Percentiles rank a stretch among this genome's conserved stretches.
phyloP scores from a whole-genome alignment of 2,113 vertebrate genomes.

The Dasyprocta punctata region DNA sequence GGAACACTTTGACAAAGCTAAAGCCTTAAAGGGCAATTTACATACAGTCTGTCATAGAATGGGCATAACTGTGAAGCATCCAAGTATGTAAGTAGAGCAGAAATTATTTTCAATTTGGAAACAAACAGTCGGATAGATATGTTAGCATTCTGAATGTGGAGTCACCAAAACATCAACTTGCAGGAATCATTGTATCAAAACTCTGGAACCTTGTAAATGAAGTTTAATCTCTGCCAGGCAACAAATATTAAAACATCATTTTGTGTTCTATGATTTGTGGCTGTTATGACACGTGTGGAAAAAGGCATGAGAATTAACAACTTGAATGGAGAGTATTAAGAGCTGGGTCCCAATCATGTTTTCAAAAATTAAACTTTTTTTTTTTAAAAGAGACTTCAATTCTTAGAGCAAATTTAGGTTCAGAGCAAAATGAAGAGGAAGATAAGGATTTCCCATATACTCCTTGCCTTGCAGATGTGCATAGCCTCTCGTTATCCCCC shows the following conservation, averaged over 20 bases:
- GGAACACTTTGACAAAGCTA: conserved; percentile 64
- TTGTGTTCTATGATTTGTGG: neutral
- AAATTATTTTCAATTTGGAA: neutral
- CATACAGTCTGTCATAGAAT: conserved; percentile 84
- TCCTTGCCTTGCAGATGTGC: neutral
- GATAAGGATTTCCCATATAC: neutral
- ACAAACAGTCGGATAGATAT: neutral
- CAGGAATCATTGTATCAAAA: neutral
- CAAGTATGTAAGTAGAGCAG: conserved; percentile 85
- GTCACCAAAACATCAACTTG: neutral
- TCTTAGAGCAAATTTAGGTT: neutral
- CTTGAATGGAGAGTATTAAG: neutral
- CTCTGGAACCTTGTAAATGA: neutral
- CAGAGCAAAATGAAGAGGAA: neutral
- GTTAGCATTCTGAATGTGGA: neutral
- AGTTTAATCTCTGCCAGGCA: neutral
- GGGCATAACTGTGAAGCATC: conserved; percentile 84
- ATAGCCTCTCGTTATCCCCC: neutral
- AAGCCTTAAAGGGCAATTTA: conserved; percentile 85
- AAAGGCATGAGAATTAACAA: neutral
- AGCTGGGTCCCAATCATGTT: neutral
- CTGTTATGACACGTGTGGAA: neutral
- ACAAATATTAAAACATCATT: neutral
- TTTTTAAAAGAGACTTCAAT: neutral
- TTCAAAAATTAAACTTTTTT: neutral